Evolutionary conservation across 2,113 vertebrate species (phyloP).

Genomic region (Onychostruthus taczanowskii): DNA sequence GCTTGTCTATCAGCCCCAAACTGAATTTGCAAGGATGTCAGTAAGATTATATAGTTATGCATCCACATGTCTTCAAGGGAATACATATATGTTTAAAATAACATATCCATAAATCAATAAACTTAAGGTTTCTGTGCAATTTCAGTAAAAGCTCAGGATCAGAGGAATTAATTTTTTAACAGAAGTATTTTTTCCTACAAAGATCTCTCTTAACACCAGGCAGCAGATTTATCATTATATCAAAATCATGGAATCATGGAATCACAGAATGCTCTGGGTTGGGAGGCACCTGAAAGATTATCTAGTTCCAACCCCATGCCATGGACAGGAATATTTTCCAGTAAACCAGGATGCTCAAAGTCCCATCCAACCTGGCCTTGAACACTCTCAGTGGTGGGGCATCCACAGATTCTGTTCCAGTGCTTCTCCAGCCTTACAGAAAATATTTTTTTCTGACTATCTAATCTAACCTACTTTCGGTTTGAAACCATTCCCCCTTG

Average conservation of each 20-base stretch:
- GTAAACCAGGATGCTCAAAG: not conserved
- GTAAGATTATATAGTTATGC: not conserved
- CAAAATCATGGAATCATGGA: not conserved
- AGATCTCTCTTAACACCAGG: not conserved
- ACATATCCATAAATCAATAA: not conserved
- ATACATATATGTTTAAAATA: not conserved
- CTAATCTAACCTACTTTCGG: not conserved
- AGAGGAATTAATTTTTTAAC: not conserved
- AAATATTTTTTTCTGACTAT: not conserved
- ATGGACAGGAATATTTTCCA: not conserved
- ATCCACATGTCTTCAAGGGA: not conserved
- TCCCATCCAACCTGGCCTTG: not conserved
- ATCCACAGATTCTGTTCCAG: not conserved
- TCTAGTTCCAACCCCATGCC: fast-evolving
- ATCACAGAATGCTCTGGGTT: not conserved
- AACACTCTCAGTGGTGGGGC: not conserved
- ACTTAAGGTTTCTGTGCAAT: not conserved
- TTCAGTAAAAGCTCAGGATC: not conserved
- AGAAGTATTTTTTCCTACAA: not conserved
- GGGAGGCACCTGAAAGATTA: not conserved
- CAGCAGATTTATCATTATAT: not conserved
- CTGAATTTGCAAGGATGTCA: not conserved
- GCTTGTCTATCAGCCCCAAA: not conserved
- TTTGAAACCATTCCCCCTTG: not conserved
- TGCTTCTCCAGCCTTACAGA: not conserved